Percentiles rank a stretch among this genome's conserved stretches.
Evolutionary conservation across 2,797 vertebrate genomes (phyloP).

Genomic region (Kryptolebias ocellatus): DNA sequence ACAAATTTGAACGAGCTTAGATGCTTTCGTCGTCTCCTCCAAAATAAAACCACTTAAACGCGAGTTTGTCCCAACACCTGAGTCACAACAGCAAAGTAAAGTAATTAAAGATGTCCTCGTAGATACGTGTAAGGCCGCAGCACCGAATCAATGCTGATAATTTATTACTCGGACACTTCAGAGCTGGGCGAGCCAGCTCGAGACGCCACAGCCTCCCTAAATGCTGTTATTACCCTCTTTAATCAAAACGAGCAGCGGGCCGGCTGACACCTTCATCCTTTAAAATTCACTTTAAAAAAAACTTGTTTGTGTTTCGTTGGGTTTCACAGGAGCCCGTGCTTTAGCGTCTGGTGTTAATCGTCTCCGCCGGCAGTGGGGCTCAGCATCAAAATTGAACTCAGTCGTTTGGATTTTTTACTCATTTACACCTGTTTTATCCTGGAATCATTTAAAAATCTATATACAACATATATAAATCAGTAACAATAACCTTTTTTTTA

Average conservation of each 20-base stretch:
- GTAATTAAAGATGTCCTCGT: slow-evolving; percentile 46
- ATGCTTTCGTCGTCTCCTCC: neutral
- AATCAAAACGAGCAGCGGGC: slow-evolving; percentile 56
- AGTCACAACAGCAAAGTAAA: slow-evolving; percentile 32
- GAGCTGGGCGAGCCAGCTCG: slow-evolving; percentile 41
- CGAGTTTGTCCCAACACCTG: neutral
- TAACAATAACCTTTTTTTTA: neutral
- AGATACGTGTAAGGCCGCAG: slow-evolving; percentile 28
- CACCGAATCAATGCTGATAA: slow-evolving; percentile 44
- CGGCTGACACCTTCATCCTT: slow-evolving; percentile 53
- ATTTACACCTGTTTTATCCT: neutral
- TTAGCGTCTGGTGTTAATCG: slow-evolving; percentile 15
- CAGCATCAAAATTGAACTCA: slow-evolving; percentile 34
- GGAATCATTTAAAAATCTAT: too few relatives aligned
- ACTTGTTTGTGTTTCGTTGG: slow-evolving; percentile 13
- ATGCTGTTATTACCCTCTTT: slow-evolving; percentile 57
- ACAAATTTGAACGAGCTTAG: neutral
- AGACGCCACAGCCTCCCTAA: slow-evolving; percentile 34
- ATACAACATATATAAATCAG: too few relatives aligned
- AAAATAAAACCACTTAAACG: slow-evolving; percentile 27
- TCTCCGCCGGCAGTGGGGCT: neutral
- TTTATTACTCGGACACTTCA: slow-evolving; percentile 25
- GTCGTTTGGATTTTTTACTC: slow-evolving; percentile 14
- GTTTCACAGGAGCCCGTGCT: slow-evolving; percentile 1
- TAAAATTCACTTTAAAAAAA: slow-evolving; percentile 37